Evolutionary conservation across 2,797 vertebrate genomes (phyloP), one percentile per base, ranked within the genome.

Genomic region (Amphiprion clarkii): DNA sequence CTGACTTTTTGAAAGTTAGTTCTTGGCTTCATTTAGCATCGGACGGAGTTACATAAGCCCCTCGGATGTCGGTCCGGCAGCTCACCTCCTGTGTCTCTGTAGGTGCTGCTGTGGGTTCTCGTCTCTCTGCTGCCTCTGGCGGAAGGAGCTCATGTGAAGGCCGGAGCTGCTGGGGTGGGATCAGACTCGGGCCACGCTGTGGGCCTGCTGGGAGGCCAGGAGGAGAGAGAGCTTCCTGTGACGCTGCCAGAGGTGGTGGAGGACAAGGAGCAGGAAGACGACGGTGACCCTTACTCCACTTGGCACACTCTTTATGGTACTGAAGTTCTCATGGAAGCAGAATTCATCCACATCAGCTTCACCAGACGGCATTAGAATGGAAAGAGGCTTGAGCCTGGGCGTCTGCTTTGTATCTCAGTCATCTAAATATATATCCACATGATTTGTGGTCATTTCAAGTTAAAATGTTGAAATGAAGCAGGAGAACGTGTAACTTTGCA

Each of bases 101-200:
- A 96, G 95, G 91, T 95, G 90, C 85, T 95, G 80, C 85, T 94
- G 53, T 95, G 92, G 93, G 86, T 93, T 77, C 85, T 95, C 31
- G 80, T 95, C 60, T 94, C 90, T 87, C 81, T 96, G 81, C 82
- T 96, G 90, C 93, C 94, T 67, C 84, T 94, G 14, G 93, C 92
- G 66, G 91, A 93, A 17, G 94, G 94, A 74, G 93, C 88, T 70
- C 86, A 84, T 11, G 63, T 91, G 81, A 90, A 79, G 25, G 65
- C 67, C 5, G 64, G 48, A 46, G 67, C 67, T 16, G 68, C 77
- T 16, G 81, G 60, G 27, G 70, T 44, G 29, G 88, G 78, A 46
- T 82, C 88, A 67, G 88, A 91, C 58, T 76, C 85, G 0, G 87
- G 85, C 54, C 89, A 25, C 1, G 67, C 83, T 11, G 87, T 88